Conservation (phyloP, 2,888 invertebrate genomes). For the Drosophila lutescens region DNA sequence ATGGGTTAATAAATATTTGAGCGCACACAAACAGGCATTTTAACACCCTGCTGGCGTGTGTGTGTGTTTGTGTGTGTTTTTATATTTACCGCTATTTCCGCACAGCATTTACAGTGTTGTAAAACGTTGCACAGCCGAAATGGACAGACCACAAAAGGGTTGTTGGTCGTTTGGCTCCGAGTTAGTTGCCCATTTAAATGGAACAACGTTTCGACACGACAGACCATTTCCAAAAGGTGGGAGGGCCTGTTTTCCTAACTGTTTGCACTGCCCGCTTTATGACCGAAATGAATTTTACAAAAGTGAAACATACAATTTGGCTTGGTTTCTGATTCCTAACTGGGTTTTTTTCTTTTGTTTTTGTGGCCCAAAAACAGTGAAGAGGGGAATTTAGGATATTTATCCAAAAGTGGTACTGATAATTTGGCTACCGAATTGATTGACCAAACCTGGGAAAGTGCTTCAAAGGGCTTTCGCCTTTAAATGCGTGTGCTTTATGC, state of each 20-base stretch:
- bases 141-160: conserved; percentile 75
- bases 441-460: neutral
- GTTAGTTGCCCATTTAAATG: conserved; percentile 77
- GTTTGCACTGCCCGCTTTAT: conserved; percentile 64
- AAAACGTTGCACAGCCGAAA: conserved; percentile 67
- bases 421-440: conserved; percentile 10
- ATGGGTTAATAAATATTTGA: conserved; percentile 84
- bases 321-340: conserved; percentile 73
- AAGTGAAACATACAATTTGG: conserved; percentile 63
- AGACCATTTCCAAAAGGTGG: conserved; percentile 2
- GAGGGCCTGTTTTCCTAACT: conserved; percentile 2
- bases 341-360: neutral
- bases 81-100: conserved; percentile 79
- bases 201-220: conserved; percentile 50
- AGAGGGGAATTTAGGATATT: neutral
- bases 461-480: neutral
- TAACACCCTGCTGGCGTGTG: conserved; percentile 28
- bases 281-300: conserved; percentile 74
- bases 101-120: conserved; percentile 74
- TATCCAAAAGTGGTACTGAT: neutral
- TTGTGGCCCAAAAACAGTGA: neutral
- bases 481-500: too few relatives aligned
- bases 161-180: conserved; percentile 61
- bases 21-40: conserved; percentile 58
- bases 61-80: conserved; percentile 50